phyloP scores from a whole-genome alignment of 53 echinoderm and acorn worm genomes.

The Henricia sp. region DNA sequence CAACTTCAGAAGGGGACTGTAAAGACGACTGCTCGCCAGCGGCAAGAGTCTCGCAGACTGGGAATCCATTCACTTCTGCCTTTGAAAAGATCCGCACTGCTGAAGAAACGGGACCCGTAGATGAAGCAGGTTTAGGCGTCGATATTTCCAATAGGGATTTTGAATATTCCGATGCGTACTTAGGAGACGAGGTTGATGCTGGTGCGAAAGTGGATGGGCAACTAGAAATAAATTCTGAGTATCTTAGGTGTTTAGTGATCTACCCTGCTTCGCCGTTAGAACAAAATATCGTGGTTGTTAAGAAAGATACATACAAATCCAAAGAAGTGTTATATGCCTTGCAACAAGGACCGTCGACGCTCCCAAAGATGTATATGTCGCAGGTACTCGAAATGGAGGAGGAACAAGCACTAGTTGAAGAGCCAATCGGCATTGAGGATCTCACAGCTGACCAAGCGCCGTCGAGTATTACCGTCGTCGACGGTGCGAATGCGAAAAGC shows the following conservation, averaged over 20 bases:
- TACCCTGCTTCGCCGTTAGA: conserved; percentile 55
- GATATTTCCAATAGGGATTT: conserved; percentile 57
- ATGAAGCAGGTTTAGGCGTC: conserved; percentile 84
- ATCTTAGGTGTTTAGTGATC: conserved; percentile 63
- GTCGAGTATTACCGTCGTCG: conserved; percentile 9
- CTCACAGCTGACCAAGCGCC: conserved; percentile 22
- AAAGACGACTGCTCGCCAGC: conserved; percentile 24
- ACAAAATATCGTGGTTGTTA: conserved; percentile 19
- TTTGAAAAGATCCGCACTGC: conserved; percentile 38
- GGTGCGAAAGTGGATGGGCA: conserved; percentile 31
- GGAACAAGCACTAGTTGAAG: conserved; percentile 68
- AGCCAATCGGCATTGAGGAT: conserved; percentile 53
- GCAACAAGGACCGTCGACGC: conserved; percentile 66
- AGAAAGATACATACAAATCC: conserved; percentile 68
- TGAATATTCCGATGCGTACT: conserved; percentile 73
- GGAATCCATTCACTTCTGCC: conserved; percentile 28
- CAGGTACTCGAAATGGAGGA: conserved; percentile 84
- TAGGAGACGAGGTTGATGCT: conserved; percentile 84
- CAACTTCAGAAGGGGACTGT: conserved; percentile 7
- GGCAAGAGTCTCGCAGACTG: not conserved
- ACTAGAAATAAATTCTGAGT: conserved; percentile 14
- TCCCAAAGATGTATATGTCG: conserved; percentile 75
- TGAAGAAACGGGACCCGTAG: conserved; percentile 49
- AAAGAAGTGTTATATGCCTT: conserved; percentile 54
- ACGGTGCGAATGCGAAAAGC: conserved; percentile 29